Evolutionary conservation across 2,113 vertebrate genomes (phyloP).

Genomic region (Chitala chitala): DNA sequence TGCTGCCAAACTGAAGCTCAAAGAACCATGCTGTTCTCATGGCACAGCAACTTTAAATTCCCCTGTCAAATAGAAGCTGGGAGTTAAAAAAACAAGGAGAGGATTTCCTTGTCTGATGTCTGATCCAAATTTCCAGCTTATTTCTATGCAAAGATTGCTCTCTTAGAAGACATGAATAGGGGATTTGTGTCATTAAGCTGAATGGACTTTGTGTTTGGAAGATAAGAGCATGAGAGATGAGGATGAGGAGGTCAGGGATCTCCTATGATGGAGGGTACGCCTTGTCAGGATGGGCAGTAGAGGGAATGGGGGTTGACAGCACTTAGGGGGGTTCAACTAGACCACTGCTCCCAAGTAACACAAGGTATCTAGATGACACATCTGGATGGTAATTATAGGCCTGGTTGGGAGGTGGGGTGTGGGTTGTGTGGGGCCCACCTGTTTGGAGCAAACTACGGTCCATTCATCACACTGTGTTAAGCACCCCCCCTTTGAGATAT

Average conservation of each 20-base stretch:
- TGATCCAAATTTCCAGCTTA: constrained; percentile 5
- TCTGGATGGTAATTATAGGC: not conserved
- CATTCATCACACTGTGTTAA: constrained; percentile 59
- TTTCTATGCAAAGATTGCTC: not conserved
- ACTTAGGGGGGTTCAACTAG: no score
- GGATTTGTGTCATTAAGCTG: not conserved
- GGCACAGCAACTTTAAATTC: no score
- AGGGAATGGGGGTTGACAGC: no score
- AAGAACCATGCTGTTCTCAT: not conserved
- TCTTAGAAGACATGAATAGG: not conserved
- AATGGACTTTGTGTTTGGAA: not conserved
- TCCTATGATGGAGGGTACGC: not conserved
- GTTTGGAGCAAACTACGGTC: constrained; percentile 42
- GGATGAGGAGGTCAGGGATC: not conserved
- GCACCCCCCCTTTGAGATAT: constrained; percentile 35
- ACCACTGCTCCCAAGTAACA: no score
- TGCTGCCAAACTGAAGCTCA: not conserved
- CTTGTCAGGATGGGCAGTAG: no score
- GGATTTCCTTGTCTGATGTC: not conserved
- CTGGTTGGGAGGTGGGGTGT: not conserved
- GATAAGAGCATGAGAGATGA: not conserved
- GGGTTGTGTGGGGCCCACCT: constrained; percentile 38
- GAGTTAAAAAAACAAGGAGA: not conserved
- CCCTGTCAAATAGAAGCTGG: not conserved
- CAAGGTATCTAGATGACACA: no score